phyloP scores from a whole-genome alignment of 1,140 invertebrate genomes.

The Bombus sylvicola region DNA sequence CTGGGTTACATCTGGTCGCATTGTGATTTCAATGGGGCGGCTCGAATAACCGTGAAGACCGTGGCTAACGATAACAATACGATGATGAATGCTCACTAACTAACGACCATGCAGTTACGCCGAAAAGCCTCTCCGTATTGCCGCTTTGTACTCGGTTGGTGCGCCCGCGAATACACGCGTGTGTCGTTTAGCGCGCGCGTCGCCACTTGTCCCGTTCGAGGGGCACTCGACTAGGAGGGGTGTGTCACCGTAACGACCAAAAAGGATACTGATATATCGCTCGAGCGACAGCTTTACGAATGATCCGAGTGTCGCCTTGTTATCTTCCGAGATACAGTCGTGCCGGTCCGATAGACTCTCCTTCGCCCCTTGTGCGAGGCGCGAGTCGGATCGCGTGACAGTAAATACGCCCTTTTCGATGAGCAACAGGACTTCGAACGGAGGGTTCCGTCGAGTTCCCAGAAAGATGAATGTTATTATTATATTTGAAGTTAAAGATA shows the following conservation, averaged over 20 bases:
- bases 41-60: slow-evolving; percentile 64
- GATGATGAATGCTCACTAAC: slow-evolving; percentile 71
- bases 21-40: slow-evolving; percentile 62
- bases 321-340: slow-evolving; percentile 60
- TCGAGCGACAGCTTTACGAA: slow-evolving; percentile 65
- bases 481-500: not conserved
- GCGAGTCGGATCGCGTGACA: not conserved
- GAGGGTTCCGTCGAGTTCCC: not conserved
- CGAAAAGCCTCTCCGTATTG: slow-evolving; percentile 60
- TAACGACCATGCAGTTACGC: slow-evolving; percentile 68
- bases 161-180: not conserved
- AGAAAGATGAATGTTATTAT: slow-evolving; percentile 12
- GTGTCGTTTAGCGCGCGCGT: slow-evolving; percentile 33
- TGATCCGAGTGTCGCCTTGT: slow-evolving; percentile 64
- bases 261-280: slow-evolving; percentile 70
- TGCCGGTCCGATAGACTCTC: not conserved
- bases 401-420: slow-evolving; percentile 3
- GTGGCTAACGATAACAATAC: slow-evolving; percentile 72
- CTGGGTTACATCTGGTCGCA: slow-evolving; percentile 63
- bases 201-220: slow-evolving; percentile 25
- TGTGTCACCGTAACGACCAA: slow-evolving; percentile 66
- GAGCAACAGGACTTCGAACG: not conserved
- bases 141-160: slow-evolving; percentile 48
- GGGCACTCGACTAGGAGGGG: slow-evolving; percentile 36
- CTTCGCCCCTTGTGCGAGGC: not conserved